These are phyloP conservation scores for Elaphurus davidianus DNA, from an alignment of 2,113 vertebrate species.

Conservation along the genomic window DNA sequence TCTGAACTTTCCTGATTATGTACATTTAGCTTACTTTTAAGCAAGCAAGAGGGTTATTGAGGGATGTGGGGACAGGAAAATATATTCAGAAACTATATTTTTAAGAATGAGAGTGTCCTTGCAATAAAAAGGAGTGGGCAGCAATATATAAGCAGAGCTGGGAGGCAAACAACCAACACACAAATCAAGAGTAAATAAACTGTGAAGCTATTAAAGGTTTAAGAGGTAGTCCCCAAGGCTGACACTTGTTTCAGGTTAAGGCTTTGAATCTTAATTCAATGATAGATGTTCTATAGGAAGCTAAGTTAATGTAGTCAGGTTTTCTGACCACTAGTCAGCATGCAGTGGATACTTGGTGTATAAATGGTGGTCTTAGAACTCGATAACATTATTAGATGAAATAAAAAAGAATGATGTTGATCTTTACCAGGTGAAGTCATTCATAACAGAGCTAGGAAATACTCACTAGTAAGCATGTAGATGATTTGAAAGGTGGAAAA, in stretches of 20 bases:
- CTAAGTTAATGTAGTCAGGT: background rate
- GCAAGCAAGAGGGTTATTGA: background rate
- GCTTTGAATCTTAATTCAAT: background rate
- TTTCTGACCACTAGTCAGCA: background rate
- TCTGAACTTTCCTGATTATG: background rate
- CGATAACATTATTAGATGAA: background rate
- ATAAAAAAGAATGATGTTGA: background rate
- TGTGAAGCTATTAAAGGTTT: background rate
- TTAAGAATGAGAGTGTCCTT: background rate
- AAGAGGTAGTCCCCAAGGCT: background rate
- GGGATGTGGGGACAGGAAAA: background rate
- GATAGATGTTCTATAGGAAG: background rate
- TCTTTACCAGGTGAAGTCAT: background rate
- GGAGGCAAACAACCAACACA: background rate
- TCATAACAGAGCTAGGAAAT: background rate
- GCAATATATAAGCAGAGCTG: background rate
- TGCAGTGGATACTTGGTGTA: background rate
- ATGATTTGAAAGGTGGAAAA: background rate
- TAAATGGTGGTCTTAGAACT: background rate
- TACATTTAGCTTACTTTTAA: background rate
- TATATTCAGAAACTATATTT: background rate
- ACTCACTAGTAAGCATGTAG: background rate
- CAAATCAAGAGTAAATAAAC: background rate
- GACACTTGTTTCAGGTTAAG: background rate
- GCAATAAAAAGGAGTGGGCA: background rate